Evolutionary conservation across 92 coral and sea anemone genomes (phyloP).

Genomic region (Isaurus tuberculatus): DNA sequence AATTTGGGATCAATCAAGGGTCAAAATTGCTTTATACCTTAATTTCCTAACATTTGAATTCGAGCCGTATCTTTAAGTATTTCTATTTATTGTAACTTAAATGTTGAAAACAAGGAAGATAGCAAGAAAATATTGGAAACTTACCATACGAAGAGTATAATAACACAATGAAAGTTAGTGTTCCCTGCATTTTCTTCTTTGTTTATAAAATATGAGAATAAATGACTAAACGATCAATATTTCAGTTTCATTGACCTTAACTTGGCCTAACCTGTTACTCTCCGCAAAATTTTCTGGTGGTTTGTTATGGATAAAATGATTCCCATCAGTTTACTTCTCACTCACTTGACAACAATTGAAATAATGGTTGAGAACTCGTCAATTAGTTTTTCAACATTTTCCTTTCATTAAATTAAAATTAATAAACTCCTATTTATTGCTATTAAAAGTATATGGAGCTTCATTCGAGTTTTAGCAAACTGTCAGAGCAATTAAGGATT

Average conservation of each 20-base stretch:
- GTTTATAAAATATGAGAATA: conserved; percentile 15
- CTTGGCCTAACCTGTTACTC: conserved; percentile 32
- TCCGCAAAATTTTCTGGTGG: conserved; percentile 31
- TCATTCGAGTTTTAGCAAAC: no score
- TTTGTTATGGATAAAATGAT: conserved; percentile 24
- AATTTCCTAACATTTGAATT: neutral
- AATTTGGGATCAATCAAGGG: neutral
- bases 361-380: no score
- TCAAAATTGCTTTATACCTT: neutral
- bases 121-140: neutral
- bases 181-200: conserved; percentile 22
- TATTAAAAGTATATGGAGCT: no score
- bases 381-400: no score
- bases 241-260: conserved; percentile 30
- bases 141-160: conserved; percentile 30
- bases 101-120: no score
- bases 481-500: no score
- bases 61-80: neutral
- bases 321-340: neutral
- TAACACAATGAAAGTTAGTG: conserved; percentile 23
- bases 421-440: no score
- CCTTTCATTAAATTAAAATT: no score
- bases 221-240: conserved; percentile 35
- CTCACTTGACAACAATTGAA: neutral
- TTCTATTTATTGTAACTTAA: neutral